Evolutionary conservation across 2,888 invertebrate genomes (phyloP).

Genomic region (Sepiola atlantica): DNA sequence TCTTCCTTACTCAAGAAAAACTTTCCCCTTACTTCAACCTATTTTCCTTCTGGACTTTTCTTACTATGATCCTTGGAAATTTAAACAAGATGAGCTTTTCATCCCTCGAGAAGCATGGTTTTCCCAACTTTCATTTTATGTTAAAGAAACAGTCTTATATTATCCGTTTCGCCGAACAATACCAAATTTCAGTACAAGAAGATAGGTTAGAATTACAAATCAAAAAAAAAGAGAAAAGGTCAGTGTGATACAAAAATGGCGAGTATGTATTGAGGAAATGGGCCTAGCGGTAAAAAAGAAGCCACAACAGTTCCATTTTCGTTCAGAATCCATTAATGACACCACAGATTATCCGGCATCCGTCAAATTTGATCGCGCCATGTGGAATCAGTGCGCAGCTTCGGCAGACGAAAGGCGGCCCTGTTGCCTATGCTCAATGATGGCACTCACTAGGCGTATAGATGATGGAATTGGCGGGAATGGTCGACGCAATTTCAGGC

Average conservation of each 20-base stretch:
- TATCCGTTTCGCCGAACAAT: neutral
- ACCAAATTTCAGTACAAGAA: neutral
- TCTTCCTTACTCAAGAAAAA: no score
- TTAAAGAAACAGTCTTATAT: neutral
- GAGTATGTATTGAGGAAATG: neutral
- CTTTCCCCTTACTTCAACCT: neutral
- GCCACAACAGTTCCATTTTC: neutral
- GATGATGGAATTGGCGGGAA: constrained; percentile 8
- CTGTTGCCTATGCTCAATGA: neutral
- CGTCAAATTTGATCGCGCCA: constrained; percentile 8
- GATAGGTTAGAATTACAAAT: neutral
- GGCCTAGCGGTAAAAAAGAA: neutral
- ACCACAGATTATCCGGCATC: constrained; percentile 32
- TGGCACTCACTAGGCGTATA: neutral
- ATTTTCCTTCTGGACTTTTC: neutral
- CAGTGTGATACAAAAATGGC: neutral
- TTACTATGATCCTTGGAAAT: neutral
- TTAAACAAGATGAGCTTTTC: neutral
- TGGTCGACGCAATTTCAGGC: neutral
- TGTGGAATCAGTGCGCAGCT: neutral
- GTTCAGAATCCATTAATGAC: constrained; percentile 1
- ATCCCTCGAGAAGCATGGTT: neutral
- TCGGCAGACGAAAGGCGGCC: neutral
- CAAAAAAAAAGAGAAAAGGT: neutral
- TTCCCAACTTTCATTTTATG: neutral